Percentiles rank a stretch among this genome's conserved stretches.
Conservation (phyloP, 2,797 vertebrate genomes). For the Coccyzus lansbergi region DNA sequence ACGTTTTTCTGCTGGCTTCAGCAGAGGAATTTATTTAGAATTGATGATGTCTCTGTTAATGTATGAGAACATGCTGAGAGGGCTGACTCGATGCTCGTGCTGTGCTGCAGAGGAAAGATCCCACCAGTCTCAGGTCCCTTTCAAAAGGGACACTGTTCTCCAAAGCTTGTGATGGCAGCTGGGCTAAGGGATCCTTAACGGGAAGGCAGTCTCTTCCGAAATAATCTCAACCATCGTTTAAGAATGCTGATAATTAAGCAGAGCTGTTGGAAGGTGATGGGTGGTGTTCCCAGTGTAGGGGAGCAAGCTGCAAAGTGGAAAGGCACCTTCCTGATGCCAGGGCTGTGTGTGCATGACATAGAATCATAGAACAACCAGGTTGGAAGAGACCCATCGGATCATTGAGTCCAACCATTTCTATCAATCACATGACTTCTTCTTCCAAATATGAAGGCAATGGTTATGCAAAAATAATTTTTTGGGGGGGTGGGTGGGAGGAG, state of each 20-base stretch:
- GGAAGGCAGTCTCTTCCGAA: background rate
- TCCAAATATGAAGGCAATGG: background rate
- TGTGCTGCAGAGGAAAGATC: background rate
- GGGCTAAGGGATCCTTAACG: background rate
- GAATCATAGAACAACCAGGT: too few species aligned
- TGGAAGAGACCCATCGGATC: too few species aligned
- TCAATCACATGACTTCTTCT: background rate
- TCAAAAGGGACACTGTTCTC: background rate
- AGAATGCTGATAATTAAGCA: background rate
- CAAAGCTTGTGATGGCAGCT: background rate
- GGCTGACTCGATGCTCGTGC: background rate
- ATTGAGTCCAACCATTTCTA: too few species aligned
- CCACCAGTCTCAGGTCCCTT: background rate
- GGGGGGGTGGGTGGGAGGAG: too few species aligned
- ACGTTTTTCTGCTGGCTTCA: slow-evolving; percentile 41
- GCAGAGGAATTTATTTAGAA: slow-evolving; percentile 61
- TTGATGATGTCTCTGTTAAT: slow-evolving; percentile 28
- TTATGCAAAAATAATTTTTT: background rate
- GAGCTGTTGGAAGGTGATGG: background rate
- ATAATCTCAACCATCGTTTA: background rate
- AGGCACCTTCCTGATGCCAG: background rate
- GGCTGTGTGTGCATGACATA: background rate
- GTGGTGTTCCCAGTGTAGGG: background rate
- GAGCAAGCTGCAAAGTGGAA: background rate
- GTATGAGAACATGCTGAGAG: slow-evolving; percentile 30